phyloP scores from a whole-genome alignment of 2,888 invertebrate genomes.

The Cancer borealis region DNA sequence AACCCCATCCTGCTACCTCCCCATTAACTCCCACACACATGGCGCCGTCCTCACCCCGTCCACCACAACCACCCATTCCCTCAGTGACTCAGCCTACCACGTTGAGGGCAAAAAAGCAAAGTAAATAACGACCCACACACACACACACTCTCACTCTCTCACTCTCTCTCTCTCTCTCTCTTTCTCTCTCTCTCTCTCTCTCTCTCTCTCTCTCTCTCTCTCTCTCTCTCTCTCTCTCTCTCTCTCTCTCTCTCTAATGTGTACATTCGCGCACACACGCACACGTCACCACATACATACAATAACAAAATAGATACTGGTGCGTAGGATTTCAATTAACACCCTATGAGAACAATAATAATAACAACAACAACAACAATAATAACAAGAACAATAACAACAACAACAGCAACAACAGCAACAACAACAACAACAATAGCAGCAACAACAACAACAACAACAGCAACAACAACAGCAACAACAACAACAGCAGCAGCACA shows the following conservation, averaged over 20 bases:
- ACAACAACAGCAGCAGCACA: too few species aligned
- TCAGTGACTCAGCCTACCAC: neutral
- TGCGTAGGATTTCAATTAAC: neutral
- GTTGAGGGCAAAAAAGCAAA: neutral
- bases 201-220: slow-evolving; percentile 20
- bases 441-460: neutral
- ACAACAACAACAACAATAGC: neutral
- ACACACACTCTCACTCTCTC: too few species aligned
- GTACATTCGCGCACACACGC: neutral
- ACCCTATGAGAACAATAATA: neutral
- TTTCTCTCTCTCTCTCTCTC: slow-evolving; percentile 11
- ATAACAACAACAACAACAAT: neutral
- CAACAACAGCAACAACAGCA: neutral
- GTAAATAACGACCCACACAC: neutral
- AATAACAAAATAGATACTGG: neutral
- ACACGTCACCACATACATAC: neutral
- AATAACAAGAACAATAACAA: neutral
- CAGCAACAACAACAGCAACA: neutral
- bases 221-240: slow-evolving; percentile 20
- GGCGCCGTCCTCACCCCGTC: neutral
- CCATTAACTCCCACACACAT: neutral
- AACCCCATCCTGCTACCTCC: neutral
- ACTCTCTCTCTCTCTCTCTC: neutral
- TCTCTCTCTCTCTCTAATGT: neutral
- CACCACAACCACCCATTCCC: neutral